A percentile compares a stretch with the other conserved stretches of the same genome.
Evolutionary conservation across 2,797 vertebrate genomes (phyloP).

Genomic region (Squalus acanthias): DNA sequence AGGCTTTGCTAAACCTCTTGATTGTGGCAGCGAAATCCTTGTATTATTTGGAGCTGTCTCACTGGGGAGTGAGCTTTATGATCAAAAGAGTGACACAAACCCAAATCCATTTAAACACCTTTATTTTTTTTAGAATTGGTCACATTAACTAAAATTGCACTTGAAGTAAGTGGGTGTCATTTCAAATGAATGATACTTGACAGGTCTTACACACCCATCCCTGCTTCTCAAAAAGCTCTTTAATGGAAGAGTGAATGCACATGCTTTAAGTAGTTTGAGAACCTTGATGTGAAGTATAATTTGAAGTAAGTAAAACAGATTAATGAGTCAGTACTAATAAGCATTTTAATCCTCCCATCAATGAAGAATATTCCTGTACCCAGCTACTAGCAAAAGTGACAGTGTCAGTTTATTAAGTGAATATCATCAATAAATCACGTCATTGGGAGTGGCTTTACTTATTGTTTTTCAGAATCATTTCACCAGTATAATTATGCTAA

Average conservation of each 20-base stretch:
- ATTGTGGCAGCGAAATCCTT: background rate
- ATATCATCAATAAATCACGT: background rate
- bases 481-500: background rate
- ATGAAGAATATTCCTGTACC: background rate
- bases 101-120: background rate
- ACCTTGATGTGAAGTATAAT: background rate
- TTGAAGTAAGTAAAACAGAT: constrained; percentile 7
- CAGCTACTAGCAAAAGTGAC: background rate
- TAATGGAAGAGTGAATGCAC: background rate
- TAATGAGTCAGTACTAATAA: background rate
- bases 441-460: background rate
- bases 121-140: background rate
- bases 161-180: background rate
- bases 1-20: background rate
- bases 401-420: background rate
- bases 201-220: background rate
- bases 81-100: background rate
- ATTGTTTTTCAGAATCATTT: background rate
- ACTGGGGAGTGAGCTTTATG: background rate
- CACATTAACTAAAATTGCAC: background rate
- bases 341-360: background rate
- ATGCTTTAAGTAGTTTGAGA: background rate
- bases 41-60: background rate
- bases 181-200: background rate
- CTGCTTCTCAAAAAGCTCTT: constrained; percentile 18